Percentiles rank a stretch among this genome's conserved stretches.
Conservation (phyloP, 2,797 vertebrate species). For the Eremophila alpestris region DNA sequence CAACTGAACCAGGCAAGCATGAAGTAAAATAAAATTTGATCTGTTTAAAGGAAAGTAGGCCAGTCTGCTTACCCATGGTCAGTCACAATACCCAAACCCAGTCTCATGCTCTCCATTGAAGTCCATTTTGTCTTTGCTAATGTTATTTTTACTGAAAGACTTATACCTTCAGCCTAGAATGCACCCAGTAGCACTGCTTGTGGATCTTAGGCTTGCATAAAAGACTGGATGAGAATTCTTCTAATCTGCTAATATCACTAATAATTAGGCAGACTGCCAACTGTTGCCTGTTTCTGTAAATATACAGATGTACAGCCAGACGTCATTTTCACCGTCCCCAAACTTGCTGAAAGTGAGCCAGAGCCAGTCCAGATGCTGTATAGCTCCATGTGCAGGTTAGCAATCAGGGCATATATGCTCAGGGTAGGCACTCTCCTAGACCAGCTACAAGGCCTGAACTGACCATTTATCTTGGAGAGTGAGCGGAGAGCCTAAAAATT, state of each 20-base stretch:
- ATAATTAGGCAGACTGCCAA: background rate
- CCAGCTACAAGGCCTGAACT: background rate
- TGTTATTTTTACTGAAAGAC: background rate
- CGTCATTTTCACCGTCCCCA: background rate
- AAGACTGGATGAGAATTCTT: background rate
- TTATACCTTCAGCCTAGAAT: background rate
- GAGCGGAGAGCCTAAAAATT: background rate
- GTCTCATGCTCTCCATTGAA: background rate
- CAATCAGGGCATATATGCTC: background rate
- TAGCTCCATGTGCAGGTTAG: background rate
- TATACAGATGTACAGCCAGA: background rate
- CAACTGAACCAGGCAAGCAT: background rate
- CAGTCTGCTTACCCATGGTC: background rate
- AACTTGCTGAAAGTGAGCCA: background rate
- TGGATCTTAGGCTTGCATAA: background rate
- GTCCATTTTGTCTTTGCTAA: background rate
- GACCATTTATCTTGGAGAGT: background rate
- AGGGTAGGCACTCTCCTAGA: background rate
- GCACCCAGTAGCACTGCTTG: background rate
- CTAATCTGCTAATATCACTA: background rate
- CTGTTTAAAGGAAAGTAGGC: background rate
- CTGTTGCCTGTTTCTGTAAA: background rate
- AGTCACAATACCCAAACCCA: background rate
- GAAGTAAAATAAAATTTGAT: background rate
- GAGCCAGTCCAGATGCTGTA: background rate